Percentiles rank a stretch among this genome's conserved stretches.
These are phyloP conservation scores for Neoarius graeffei DNA, from an alignment of 2,113 vertebrate species.

Conservation along the genomic window DNA sequence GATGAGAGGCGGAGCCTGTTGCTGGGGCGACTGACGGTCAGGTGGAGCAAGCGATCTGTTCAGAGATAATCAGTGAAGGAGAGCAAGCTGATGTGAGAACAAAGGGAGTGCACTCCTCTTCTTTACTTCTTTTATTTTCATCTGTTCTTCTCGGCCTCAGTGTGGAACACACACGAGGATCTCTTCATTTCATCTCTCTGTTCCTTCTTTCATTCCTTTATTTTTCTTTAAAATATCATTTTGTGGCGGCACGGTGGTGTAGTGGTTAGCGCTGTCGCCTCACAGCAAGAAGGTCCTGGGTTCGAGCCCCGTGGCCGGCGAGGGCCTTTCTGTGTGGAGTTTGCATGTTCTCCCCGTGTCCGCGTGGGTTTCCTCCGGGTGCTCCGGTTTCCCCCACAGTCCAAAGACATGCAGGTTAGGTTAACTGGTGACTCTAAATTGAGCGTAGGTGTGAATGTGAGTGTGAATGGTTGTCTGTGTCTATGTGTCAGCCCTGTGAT, in stretches of 20 bases:
- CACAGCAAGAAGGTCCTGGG: too few relatives aligned
- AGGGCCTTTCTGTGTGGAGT: too few relatives aligned
- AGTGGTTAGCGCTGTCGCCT: too few relatives aligned
- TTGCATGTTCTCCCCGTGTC: too few relatives aligned
- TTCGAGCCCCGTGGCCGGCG: too few relatives aligned
- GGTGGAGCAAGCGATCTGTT: background rate
- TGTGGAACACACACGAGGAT: background rate
- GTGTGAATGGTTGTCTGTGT: too few relatives aligned
- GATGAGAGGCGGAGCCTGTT: slow-evolving; percentile 3
- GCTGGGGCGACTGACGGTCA: background rate
- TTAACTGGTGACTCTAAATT: too few relatives aligned
- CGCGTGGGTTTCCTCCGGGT: too few relatives aligned
- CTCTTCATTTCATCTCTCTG: background rate
- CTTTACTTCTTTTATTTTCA: background rate
- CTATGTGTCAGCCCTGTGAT: too few relatives aligned
- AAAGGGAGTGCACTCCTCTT: background rate
- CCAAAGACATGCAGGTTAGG: too few relatives aligned
- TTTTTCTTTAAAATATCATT: background rate
- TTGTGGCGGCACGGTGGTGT: background rate
- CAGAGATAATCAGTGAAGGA: background rate
- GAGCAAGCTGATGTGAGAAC: background rate
- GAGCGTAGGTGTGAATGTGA: too few relatives aligned
- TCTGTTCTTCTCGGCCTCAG: background rate
- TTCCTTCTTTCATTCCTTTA: background rate
- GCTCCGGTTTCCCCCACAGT: too few relatives aligned